Conservation (phyloP, 2,888 invertebrate species). For the Tenthredo distinguenda region DNA sequence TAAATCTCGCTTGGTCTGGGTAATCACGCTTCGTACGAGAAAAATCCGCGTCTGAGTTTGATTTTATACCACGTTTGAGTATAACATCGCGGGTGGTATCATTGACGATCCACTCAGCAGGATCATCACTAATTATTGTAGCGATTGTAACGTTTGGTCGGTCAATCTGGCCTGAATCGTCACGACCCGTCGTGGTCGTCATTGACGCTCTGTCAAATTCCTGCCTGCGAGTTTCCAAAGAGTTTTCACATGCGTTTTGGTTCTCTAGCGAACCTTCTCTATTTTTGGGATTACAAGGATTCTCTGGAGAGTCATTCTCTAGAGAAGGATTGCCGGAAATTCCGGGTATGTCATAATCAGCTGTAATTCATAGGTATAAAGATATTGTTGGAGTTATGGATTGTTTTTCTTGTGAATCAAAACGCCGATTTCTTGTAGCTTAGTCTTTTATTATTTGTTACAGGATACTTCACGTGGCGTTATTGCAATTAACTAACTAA, state of each 20-base stretch:
- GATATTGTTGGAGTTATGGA: not conserved
- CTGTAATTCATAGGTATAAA: not conserved
- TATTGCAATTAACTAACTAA: too few relatives aligned
- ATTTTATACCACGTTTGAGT: not conserved
- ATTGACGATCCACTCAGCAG: not conserved
- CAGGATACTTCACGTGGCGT: too few relatives aligned
- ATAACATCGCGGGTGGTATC: constrained; percentile 11
- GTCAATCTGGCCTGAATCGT: not conserved
- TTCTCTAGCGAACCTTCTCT: not conserved
- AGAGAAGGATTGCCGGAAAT: not conserved
- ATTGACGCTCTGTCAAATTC: not conserved
- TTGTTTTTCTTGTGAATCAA: too few relatives aligned
- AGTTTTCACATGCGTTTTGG: too few relatives aligned
- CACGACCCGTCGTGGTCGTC: not conserved
- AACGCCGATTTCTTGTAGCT: too few relatives aligned
- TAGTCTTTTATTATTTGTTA: too few relatives aligned
- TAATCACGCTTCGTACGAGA: not conserved
- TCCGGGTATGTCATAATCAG: not conserved
- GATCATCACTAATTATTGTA: constrained; percentile 7
- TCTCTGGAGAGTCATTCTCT: not conserved
- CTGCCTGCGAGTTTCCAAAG: not conserved
- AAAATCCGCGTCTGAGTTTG: not conserved
- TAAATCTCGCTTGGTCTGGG: constrained; percentile 4
- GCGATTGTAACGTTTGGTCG: not conserved
- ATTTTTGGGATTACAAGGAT: not conserved